Evolutionary conservation across 2,113 vertebrate species (phyloP).

Genomic region (Sialia sialis): DNA sequence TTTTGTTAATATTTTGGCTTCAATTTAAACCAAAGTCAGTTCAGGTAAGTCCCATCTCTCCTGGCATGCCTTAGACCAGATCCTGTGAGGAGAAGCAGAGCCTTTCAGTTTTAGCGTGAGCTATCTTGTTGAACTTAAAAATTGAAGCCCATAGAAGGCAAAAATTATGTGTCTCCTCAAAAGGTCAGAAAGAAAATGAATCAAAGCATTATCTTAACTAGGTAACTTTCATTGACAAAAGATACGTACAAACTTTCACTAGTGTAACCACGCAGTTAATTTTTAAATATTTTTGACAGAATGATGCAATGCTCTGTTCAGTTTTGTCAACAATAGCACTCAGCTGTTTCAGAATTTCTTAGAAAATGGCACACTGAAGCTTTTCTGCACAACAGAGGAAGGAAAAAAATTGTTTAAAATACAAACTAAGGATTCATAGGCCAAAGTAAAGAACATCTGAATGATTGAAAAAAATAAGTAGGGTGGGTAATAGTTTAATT

Average conservation of each 20-base stretch:
- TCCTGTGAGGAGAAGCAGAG: not conserved
- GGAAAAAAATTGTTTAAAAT: not conserved
- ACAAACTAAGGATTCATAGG: not conserved
- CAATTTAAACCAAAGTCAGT: not conserved
- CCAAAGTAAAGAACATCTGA: not conserved
- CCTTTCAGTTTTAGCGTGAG: not conserved
- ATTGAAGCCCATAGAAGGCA: not conserved
- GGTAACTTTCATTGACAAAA: not conserved
- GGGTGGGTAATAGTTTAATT: conserved; percentile 21
- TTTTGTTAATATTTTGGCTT: not conserved
- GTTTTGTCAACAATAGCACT: not conserved
- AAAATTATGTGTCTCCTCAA: not conserved
- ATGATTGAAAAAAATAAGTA: conserved; percentile 14
- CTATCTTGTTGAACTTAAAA: not conserved
- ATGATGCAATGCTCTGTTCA: not conserved
- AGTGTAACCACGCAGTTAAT: not conserved
- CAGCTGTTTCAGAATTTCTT: not conserved
- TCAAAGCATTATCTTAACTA: not conserved
- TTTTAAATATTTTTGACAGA: not conserved
- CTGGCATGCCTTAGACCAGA: not conserved
- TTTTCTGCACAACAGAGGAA: not conserved
- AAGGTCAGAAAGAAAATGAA: not conserved
- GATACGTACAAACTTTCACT: not conserved
- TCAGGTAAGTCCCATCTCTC: not conserved
- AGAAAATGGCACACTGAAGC: not conserved